Conservation (phyloP, 2,113 vertebrate species). For the Colinus virginianus region DNA sequence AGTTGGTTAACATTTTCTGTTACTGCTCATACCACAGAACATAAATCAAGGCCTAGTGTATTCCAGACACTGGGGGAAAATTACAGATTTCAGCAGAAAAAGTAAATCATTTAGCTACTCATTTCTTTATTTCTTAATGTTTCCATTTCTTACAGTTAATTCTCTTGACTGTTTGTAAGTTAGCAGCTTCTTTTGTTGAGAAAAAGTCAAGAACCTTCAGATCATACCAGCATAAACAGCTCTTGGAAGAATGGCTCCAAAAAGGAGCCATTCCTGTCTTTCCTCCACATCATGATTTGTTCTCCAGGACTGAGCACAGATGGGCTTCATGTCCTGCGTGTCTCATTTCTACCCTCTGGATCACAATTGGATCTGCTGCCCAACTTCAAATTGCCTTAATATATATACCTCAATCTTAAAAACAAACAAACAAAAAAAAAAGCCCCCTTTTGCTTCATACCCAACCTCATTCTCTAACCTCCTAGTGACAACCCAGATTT, state of each 20-base stretch:
- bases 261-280: background rate
- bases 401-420: background rate
- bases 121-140: background rate
- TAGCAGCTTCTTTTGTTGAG: background rate
- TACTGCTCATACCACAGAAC: background rate
- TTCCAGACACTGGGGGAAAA: background rate
- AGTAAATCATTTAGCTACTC: background rate
- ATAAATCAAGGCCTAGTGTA: background rate
- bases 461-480: background rate
- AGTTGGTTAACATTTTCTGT: background rate
- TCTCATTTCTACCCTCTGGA: background rate
- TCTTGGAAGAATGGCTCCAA: background rate
- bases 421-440: background rate
- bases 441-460: background rate
- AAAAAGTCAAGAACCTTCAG: background rate
- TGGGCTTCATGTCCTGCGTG: accelerated
- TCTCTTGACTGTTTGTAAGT: background rate
- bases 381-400: background rate
- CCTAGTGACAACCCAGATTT: background rate
- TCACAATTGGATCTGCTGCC: background rate
- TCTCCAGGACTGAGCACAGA: background rate
- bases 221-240: background rate
- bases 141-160: background rate
- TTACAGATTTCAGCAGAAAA: background rate
- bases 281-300: background rate